Percentiles rank a stretch among this genome's conserved stretches.
phyloP scores from a whole-genome alignment of 2,888 invertebrate genomes.

The Abrostola tripartita region DNA sequence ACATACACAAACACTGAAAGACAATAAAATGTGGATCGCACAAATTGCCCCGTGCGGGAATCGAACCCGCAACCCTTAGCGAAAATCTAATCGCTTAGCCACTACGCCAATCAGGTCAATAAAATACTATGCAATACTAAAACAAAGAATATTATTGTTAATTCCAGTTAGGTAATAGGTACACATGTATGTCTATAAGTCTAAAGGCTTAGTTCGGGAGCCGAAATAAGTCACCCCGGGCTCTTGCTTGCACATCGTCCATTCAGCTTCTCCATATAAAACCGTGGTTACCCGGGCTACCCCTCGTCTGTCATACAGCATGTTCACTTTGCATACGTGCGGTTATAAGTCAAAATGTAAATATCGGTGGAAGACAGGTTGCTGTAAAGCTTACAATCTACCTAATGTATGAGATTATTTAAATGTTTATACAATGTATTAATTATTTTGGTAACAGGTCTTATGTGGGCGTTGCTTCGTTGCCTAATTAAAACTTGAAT shows the following conservation, averaged over 20 bases:
- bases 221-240: conserved; percentile 31
- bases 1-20: too few species aligned
- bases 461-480: too few species aligned
- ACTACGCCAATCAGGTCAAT: too few species aligned
- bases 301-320: conserved; percentile 31
- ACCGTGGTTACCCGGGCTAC: conserved; percentile 38
- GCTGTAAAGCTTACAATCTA: background rate
- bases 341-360: conserved; percentile 30
- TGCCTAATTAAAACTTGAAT: too few species aligned
- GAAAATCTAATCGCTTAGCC: too few species aligned
- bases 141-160: too few species aligned
- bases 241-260: conserved; percentile 19
- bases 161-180: conserved; percentile 28
- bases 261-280: conserved; percentile 35
- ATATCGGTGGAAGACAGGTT: conserved; percentile 27
- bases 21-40: too few species aligned
- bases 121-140: too few species aligned
- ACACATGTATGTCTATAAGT: conserved; percentile 35
- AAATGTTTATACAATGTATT: background rate
- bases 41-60: too few species aligned
- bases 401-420: background rate
- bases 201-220: conserved; percentile 31
- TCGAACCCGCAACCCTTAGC: too few species aligned
- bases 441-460: background rate
- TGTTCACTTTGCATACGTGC: conserved; percentile 12